Base-by-base conservation (phyloP, 2,113 vertebrate species). In the Urocynchramus pylzowi region DNA sequence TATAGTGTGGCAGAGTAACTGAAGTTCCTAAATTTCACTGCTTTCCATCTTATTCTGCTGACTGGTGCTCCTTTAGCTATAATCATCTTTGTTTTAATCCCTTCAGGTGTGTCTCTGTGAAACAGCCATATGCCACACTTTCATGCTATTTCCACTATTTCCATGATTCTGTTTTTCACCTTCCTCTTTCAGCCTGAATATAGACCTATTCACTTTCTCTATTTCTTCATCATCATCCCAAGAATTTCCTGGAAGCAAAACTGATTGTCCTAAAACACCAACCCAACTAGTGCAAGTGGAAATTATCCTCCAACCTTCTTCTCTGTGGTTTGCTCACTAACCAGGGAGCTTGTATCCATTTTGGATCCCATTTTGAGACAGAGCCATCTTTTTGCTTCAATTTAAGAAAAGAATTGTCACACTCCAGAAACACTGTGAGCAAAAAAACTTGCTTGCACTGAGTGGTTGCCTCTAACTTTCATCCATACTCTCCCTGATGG, bases 401-500 rank as follows among this genome's bases (percentile, higher is more conserved):
- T 21, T 63, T 94, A 42, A 77, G 44, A 89, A 84, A 60, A 93
- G 20, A 70, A 45, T 35, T 42, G 7, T 57, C 30, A 31, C 33
- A 65, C 26, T 82, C 42, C 61, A 65, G 37, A 61, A 65, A 15
- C 10, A 56, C 12, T 50, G 22, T 1, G 6, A 90, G 33, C 41
- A 87, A 82, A 94, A 59, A 7, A 33, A 33, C 13, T 65, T 87
- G 41, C 14, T 35, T 81, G 28, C 9, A 30, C 28, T 9, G 27
- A 3, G 3, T n/a, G 11, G 23, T 50, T 63, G 20, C 16, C 19
- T 84, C 37, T 67, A 54, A 33, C 33, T 85, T 89, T 90, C 69
- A 50, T 59, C 20, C 23, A 24, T 16, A 27, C 10, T 78, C 0
- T 45, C 54, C 31, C 39, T 50, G 15, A 6, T 0, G 0, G 21